Evolutionary conservation across 2,888 invertebrate genomes (phyloP).

Genomic region (Cheilosia impressa): DNA sequence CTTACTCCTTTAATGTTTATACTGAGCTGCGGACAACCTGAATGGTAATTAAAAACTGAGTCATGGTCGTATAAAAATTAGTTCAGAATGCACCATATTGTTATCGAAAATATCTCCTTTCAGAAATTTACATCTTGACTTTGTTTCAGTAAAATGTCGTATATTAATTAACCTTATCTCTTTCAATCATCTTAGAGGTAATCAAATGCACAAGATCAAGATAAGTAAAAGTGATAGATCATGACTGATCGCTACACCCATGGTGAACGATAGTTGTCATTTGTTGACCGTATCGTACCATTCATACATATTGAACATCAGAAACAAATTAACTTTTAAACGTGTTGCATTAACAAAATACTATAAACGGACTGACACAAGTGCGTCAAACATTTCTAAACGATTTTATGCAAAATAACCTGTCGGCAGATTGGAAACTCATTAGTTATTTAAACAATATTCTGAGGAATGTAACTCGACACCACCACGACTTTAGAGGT

Average conservation of each 20-base stretch:
- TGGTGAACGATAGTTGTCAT: conserved; percentile 11
- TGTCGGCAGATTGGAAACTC: conserved; percentile 12
- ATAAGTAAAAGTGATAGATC: conserved; percentile 64
- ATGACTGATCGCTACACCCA: conserved; percentile 39
- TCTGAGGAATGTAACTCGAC: background rate
- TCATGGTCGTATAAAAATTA: conserved; percentile 28
- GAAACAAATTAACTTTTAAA: conserved; percentile 29
- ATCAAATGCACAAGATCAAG: conserved; percentile 53
- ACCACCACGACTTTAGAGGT: background rate
- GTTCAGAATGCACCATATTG: conserved; percentile 16
- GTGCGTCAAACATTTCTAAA: conserved; percentile 36
- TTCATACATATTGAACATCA: conserved; percentile 1
- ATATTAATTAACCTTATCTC: conserved; percentile 48
- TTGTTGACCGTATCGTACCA: conserved; percentile 15
- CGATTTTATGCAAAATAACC: conserved; percentile 37
- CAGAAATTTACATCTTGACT: conserved; percentile 25
- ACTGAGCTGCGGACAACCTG: background rate
- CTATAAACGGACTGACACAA: conserved; percentile 5
- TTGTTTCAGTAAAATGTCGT: conserved; percentile 19
- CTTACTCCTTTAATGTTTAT: background rate
- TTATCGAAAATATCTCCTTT: conserved; percentile 13
- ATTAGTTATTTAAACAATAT: conserved; percentile 19
- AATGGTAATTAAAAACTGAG: background rate
- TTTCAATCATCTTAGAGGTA: conserved; percentile 48
- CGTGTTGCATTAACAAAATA: conserved; percentile 1